Base-by-base conservation (phyloP, 2,113 vertebrate species). In the Todiramphus saurophagus region DNA sequence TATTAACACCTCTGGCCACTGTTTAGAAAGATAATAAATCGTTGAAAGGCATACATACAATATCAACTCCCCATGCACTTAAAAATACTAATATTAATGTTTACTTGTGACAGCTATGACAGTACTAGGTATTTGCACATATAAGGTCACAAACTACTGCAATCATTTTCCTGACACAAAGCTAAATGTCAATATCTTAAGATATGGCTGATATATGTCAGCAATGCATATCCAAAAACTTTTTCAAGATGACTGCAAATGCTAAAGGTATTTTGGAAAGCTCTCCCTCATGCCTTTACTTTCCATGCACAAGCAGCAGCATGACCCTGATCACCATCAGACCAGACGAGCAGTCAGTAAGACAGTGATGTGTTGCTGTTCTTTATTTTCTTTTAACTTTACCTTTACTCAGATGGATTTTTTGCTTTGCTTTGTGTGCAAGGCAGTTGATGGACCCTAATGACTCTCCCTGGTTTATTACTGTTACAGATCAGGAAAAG, bases 401-500 rank as follows among this genome's bases (percentile, higher is more conserved):
- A 20, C 11, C 25, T 82, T 19, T 39, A 39, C 10, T 79, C 39
- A 44, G 55, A 20, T 2, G 9, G n/a, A 62, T 20, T 87, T 76
- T 93, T 94, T 72, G 7, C 44, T 91, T 84, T 82, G 43, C 28
- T 77, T 53, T 92, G 24, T 55, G 19, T 60, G 25, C 2, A 5
- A 43, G 39, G 41, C 51, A 37, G 5, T 11, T 62, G 62, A 33
- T 80, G 43, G 28, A 53, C 31, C 31, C 95, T 80, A 37, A 46
- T 96, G 81, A 86, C 16, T 83, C 35, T 75, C 25, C 12, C 87
- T 91, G 85, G 21, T 59, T 90, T 96, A 2, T 97, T 37, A 93
- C 64, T 75, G 87, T 94, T 76, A 93, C 98, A 99, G 99, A 99
- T 99, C 95, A 99, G 99, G 91, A 99, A 99, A 98, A 98, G 99